These are phyloP conservation scores for Suricata suricatta DNA, from an alignment of 2,113 vertebrate genomes.

Conservation along the genomic window DNA sequence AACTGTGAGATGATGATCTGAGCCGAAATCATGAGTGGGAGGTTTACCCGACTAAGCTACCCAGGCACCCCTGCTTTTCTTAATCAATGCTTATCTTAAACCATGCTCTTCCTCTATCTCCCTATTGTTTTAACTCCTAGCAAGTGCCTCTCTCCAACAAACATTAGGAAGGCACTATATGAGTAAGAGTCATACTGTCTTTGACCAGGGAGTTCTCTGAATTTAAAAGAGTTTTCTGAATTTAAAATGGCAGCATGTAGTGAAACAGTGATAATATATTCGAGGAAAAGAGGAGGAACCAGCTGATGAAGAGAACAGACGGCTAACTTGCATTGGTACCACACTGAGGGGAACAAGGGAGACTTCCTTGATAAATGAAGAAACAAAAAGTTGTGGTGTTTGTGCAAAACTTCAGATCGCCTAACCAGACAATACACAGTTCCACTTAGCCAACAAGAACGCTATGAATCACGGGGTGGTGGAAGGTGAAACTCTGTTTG, in stretches of 20 bases:
- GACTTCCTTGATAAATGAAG: neutral
- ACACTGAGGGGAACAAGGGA: neutral
- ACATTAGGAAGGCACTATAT: neutral
- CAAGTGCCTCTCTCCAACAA: neutral
- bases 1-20: too few relatives aligned
- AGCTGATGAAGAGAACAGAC: neutral
- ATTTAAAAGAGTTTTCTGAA: conserved; percentile 3
- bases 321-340: neutral
- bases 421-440: conserved; percentile 54
- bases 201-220: neutral
- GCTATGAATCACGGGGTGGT: conserved; percentile 69
- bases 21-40: too few relatives aligned
- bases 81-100: neutral
- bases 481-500: conserved; percentile 46
- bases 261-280: neutral
- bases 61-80: too few relatives aligned
- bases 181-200: neutral
- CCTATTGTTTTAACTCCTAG: neutral
- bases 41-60: too few relatives aligned
- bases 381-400: neutral
- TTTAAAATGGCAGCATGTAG: neutral
- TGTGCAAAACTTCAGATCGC: neutral
- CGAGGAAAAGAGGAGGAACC: neutral
- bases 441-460: conserved; percentile 49
- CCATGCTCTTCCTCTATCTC: neutral